A percentile compares a stretch with the other conserved stretches of the same genome.
phyloP scores from a whole-genome alignment of 2,797 vertebrate species.

The Urophycis tenuis region DNA sequence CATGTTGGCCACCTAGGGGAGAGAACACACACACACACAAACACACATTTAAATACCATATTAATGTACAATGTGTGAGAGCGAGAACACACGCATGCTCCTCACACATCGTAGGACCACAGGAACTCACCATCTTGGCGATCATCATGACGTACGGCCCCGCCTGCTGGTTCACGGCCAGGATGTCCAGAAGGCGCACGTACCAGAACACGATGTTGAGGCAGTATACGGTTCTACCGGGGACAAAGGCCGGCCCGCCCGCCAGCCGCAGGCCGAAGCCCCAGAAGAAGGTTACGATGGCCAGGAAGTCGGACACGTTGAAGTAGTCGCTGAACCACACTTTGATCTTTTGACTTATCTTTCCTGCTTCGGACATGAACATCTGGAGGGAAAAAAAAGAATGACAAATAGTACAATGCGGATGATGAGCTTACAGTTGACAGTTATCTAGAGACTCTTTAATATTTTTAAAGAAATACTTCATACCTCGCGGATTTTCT shows the following conservation, averaged over 20 bases:
- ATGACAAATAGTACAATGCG: background rate
- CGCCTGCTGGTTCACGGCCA: constrained; percentile 97
- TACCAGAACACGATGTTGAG: constrained; percentile 99
- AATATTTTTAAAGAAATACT: background rate
- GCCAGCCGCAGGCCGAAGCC: constrained; percentile 90
- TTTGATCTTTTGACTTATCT: constrained; percentile 96
- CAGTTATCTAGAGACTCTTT: background rate
- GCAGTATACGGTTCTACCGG: constrained; percentile 91
- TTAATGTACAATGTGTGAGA: no score
- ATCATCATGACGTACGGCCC: constrained; percentile 99
- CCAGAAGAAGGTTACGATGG: constrained; percentile 89
- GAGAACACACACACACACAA: constrained; percentile 1
- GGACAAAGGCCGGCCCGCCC: constrained; percentile 68
- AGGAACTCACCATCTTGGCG: constrained; percentile 92
- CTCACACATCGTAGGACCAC: background rate
- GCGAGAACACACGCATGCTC: no score
- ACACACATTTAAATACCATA: no score
- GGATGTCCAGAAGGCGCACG: constrained; percentile 91
- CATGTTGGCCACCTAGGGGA: constrained; percentile 94
- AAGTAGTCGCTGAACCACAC: constrained; percentile 98
- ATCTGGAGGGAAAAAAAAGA: constrained; percentile 69
- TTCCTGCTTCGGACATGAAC: constrained; percentile 98
- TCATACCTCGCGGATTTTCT: constrained; percentile 92
- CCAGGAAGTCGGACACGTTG: constrained; percentile 92
- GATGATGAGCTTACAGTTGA: background rate